A percentile compares a stretch with the other conserved stretches of the same genome.
phyloP scores from a whole-genome alignment of 2,113 vertebrate genomes.

The Philantomba maxwellii region DNA sequence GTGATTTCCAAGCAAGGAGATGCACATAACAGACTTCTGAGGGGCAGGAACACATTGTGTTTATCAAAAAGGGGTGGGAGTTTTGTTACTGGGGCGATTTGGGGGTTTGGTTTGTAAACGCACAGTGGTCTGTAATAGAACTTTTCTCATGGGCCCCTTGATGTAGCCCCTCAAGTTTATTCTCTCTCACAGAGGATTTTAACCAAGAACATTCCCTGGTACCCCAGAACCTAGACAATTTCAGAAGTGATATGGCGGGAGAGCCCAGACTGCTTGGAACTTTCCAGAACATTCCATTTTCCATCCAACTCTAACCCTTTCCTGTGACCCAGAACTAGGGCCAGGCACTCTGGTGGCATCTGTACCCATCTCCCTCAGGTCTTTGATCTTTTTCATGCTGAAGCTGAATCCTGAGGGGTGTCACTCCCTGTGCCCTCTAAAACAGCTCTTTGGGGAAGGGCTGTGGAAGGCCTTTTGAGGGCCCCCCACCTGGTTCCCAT shows the following conservation, averaged over 20 bases:
- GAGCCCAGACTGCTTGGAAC: neutral
- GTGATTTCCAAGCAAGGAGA: neutral
- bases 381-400: neutral
- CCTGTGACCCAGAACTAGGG: neutral
- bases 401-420: neutral
- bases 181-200: neutral
- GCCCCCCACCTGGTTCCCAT: neutral
- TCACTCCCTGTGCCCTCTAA: neutral
- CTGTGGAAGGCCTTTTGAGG: neutral
- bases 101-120: neutral
- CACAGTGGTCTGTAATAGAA: neutral
- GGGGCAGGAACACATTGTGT: neutral
- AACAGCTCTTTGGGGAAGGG: neutral
- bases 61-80: neutral
- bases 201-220: neutral
- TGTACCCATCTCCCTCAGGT: neutral
- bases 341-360: neutral
- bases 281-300: neutral
- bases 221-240: neutral
- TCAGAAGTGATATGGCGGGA: neutral
- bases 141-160: neutral
- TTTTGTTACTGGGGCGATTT: neutral
- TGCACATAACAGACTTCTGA: neutral
- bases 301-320: neutral
- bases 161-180: neutral